phyloP scores from a whole-genome alignment of 2,797 vertebrate species.

The Crypturellus tataupa region DNA sequence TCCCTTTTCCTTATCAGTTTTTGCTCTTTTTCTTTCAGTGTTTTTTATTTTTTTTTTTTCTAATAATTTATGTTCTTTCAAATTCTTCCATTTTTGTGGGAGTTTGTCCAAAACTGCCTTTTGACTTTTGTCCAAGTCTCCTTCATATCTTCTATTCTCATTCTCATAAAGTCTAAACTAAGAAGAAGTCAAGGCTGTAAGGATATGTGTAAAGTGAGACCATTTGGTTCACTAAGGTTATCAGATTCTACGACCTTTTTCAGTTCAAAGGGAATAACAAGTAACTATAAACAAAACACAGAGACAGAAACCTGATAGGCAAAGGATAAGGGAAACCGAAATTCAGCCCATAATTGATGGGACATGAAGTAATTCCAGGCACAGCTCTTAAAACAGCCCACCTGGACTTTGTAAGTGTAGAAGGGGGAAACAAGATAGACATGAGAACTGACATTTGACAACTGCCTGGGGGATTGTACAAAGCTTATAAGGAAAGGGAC shows the following conservation, averaged over 20 bases:
- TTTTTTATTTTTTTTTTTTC: background rate
- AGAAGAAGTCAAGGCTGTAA: background rate
- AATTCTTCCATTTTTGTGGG: background rate
- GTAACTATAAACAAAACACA: background rate
- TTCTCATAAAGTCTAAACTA: background rate
- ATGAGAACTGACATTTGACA: background rate
- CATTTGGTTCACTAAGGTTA: background rate
- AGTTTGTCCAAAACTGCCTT: no score
- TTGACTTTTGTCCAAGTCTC: background rate
- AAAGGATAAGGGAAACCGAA: background rate
- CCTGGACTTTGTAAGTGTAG: background rate
- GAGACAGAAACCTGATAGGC: background rate
- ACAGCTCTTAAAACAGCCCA: background rate
- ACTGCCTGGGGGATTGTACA: fast-evolving
- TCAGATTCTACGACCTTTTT: background rate
- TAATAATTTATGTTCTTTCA: background rate
- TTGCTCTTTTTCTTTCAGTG: background rate
- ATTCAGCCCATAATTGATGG: background rate
- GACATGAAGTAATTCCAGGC: background rate
- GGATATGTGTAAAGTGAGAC: background rate
- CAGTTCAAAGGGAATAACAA: background rate
- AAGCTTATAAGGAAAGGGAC: background rate
- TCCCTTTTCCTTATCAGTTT: background rate
- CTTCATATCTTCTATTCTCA: background rate
- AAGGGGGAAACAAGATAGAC: background rate